Percentiles rank a stretch among this genome's conserved stretches.
These are phyloP conservation scores for Drosophila mulleri DNA, from an alignment of 2,888 invertebrate species.

Conservation along the genomic window DNA sequence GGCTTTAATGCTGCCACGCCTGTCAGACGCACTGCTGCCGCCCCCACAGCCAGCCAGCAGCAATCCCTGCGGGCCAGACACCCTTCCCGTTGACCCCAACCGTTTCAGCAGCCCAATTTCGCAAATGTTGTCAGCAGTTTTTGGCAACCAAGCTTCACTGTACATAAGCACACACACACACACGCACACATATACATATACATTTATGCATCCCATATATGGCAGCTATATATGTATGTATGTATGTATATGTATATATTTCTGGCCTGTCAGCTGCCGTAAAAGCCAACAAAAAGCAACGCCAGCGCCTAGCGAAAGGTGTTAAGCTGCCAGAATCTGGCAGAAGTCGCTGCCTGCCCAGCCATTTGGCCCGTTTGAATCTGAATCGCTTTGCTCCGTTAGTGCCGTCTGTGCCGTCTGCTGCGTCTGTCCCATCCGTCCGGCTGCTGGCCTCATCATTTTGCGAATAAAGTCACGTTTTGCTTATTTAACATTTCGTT, in stretches of 20 bases:
- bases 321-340: conserved; percentile 52
- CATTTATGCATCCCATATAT: conserved; percentile 34
- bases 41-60: neutral
- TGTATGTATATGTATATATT: conserved; percentile 17
- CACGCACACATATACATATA: neutral
- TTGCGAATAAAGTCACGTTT: conserved; percentile 78
- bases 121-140: conserved; percentile 77
- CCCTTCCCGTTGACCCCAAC: conserved; percentile 1
- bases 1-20: conserved; percentile 56
- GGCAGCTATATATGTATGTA: neutral
- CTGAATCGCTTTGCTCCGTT: conserved; percentile 12
- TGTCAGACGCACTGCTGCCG: conserved; percentile 51
- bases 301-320: conserved; percentile 46
- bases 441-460: conserved; percentile 62
- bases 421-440: neutral
- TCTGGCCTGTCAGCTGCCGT: conserved; percentile 66
- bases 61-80: neutral
- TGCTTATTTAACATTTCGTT: conserved; percentile 81
- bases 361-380: conserved; percentile 22
- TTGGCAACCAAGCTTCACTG: conserved; percentile 44
- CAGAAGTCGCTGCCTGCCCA: conserved; percentile 10
- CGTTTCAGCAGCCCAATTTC: conserved; percentile 53
- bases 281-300: conserved; percentile 55
- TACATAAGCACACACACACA: neutral
- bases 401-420: neutral